A percentile compares a stretch with the other conserved stretches of the same genome.
These are phyloP conservation scores for Lepidurus apus DNA, from an alignment of 1,140 invertebrate species.

Conservation along the genomic window DNA sequence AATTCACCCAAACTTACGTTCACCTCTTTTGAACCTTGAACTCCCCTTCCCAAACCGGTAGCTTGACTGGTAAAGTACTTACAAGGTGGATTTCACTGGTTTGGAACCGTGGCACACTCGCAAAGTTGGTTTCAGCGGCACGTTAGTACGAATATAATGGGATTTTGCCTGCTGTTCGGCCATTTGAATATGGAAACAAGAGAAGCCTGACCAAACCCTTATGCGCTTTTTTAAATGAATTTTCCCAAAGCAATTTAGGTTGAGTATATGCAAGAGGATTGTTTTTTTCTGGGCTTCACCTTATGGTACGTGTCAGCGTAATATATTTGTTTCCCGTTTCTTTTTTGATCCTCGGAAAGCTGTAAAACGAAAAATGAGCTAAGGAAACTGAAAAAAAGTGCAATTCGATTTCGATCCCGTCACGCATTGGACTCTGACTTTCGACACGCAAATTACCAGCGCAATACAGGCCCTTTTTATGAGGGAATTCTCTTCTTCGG, in stretches of 20 bases:
- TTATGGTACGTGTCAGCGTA: background rate
- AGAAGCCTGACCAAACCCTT: background rate
- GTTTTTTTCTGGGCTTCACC: background rate
- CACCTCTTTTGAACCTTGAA: conserved; percentile 1
- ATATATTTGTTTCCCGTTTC: conserved; percentile 1
- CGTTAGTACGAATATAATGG: background rate
- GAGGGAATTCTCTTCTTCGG: background rate
- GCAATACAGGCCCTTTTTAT: background rate
- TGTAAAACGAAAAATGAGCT: background rate
- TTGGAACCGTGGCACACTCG: too few species aligned
- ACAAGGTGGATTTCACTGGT: background rate
- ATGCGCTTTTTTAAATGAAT: background rate
- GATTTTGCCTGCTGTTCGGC: background rate
- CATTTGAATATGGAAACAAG: background rate
- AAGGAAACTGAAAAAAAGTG: conserved; percentile 3
- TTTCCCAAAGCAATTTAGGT: background rate
- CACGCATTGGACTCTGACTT: conserved; percentile 4
- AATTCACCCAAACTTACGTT: conserved; percentile 10
- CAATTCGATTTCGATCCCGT: conserved; percentile 5
- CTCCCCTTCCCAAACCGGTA: background rate
- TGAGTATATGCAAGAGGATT: background rate
- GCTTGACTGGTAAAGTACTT: background rate
- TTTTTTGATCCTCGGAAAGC: background rate
- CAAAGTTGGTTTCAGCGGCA: too few species aligned
- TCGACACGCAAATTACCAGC: conserved; percentile 10